phyloP scores from a whole-genome alignment of 2,888 invertebrate genomes.

The Scaeva pyrastri region DNA sequence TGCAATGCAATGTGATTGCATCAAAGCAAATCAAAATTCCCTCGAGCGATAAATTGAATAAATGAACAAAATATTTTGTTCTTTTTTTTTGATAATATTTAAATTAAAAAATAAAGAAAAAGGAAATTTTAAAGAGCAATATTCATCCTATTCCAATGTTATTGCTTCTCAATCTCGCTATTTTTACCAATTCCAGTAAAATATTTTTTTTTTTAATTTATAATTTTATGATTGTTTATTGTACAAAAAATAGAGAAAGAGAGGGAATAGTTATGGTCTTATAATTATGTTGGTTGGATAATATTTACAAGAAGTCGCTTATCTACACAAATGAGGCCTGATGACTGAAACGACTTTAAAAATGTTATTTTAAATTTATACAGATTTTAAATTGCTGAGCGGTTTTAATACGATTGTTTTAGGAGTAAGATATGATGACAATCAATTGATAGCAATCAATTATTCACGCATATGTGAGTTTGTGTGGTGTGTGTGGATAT shows the following conservation, averaged over 20 bases:
- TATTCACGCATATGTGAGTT: conserved; percentile 50
- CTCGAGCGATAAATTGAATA: conserved; percentile 5
- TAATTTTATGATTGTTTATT: neutral
- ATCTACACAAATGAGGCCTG: conserved; percentile 3
- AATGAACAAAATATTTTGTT: neutral
- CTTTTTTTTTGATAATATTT: neutral
- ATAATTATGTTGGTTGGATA: neutral
- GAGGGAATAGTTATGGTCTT: too few relatives aligned
- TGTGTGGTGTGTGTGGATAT: conserved; percentile 29
- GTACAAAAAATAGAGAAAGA: neutral
- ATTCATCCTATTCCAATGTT: neutral
- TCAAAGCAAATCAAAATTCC: conserved; percentile 22
- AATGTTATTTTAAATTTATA: neutral
- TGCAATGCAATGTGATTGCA: conserved; percentile 24
- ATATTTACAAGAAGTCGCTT: conserved; percentile 12
- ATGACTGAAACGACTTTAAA: conserved; percentile 32
- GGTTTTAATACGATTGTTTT: neutral
- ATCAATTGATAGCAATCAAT: conserved; percentile 18
- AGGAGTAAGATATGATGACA: too few relatives aligned
- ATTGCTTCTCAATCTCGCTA: neutral
- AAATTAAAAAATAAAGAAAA: neutral
- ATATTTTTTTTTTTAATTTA: too few relatives aligned
- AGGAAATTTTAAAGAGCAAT: neutral
- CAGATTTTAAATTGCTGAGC: neutral
- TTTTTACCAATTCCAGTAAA: neutral